These are phyloP conservation scores for Lampris incognitus DNA, from an alignment of 2,113 vertebrate species.

Conservation along the genomic window DNA sequence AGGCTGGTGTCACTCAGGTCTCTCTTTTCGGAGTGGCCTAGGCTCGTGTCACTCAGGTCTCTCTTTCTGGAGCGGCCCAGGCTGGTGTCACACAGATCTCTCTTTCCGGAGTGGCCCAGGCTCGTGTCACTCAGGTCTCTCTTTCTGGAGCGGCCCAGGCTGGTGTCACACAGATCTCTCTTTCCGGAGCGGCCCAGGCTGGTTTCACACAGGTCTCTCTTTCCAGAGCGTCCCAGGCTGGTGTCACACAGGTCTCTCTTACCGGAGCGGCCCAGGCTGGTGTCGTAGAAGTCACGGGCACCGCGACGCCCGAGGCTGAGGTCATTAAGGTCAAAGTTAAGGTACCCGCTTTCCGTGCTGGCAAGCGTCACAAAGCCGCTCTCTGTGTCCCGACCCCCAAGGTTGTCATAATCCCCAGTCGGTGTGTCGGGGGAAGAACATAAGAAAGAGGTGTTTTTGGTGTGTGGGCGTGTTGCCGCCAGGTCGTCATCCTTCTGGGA, in stretches of 20 bases:
- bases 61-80: not conserved
- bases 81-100: not conserved
- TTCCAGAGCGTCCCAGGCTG: slow-evolving; percentile 45
- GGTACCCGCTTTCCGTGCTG: slow-evolving; percentile 89
- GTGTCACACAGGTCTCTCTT: slow-evolving; percentile 61
- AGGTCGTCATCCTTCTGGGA: slow-evolving; percentile 91
- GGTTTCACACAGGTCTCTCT: slow-evolving; percentile 62
- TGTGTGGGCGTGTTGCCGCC: slow-evolving; percentile 85
- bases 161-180: not conserved
- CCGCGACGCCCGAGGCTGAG: slow-evolving; percentile 74
- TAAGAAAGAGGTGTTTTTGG: slow-evolving; percentile 92
- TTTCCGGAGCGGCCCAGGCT: slow-evolving; percentile 1
- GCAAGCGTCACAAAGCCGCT: slow-evolving; percentile 85
- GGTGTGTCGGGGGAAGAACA: slow-evolving; percentile 79
- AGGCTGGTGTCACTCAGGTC: not conserved
- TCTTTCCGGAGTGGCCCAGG: slow-evolving; percentile 34
- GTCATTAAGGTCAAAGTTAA: slow-evolving; percentile 92
- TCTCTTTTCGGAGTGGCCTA: not conserved
- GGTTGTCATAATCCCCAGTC: slow-evolving; percentile 85
- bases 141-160: not conserved
- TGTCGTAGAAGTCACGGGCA: slow-evolving; percentile 84
- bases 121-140: slow-evolving; percentile 70
- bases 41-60: not conserved
- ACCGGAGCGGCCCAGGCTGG: slow-evolving; percentile 72
- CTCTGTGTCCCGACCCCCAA: slow-evolving; percentile 81